Conservation (phyloP, 2,888 invertebrate species). For the Microdon myrmicae region DNA sequence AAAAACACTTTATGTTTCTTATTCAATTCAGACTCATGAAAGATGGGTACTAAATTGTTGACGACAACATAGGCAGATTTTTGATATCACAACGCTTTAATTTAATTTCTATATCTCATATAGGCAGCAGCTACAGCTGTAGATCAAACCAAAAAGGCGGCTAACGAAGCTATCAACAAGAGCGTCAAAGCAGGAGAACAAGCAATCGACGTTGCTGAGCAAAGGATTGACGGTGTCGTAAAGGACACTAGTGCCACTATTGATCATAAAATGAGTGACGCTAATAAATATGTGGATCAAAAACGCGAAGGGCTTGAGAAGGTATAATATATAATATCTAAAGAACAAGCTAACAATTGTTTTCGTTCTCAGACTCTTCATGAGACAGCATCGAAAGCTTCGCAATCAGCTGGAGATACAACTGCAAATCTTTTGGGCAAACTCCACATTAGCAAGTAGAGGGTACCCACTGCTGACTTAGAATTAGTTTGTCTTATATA, state of each 20-base stretch:
- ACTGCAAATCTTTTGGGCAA: constrained; percentile 65
- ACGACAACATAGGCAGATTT: neutral
- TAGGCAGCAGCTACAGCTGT: constrained; percentile 66
- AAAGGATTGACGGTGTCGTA: constrained; percentile 70
- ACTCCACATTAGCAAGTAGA: constrained; percentile 60
- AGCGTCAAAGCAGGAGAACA: constrained; percentile 68
- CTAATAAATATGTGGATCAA: constrained; percentile 72
- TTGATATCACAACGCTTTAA: neutral
- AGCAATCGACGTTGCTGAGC: constrained; percentile 68
- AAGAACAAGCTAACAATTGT: neutral
- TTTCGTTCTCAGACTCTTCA: constrained; percentile 58
- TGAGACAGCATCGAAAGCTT: constrained; percentile 61
- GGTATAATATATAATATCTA: constrained; percentile 38
- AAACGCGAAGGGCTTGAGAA: constrained; percentile 68
- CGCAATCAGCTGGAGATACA: constrained; percentile 62
- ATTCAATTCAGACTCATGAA: neutral
- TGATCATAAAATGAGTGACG: constrained; percentile 73
- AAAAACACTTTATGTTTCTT: no score
- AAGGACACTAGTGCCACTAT: constrained; percentile 71
- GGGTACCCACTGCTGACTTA: constrained; percentile 23
- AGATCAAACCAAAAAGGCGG: constrained; percentile 68
- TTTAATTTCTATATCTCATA: neutral
- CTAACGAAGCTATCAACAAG: constrained; percentile 68
- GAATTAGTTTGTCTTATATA: constrained; percentile 35
- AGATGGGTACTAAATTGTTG: neutral